Base-by-base conservation (phyloP, 2,113 vertebrate genomes). In the Petaurus breviceps region DNA sequence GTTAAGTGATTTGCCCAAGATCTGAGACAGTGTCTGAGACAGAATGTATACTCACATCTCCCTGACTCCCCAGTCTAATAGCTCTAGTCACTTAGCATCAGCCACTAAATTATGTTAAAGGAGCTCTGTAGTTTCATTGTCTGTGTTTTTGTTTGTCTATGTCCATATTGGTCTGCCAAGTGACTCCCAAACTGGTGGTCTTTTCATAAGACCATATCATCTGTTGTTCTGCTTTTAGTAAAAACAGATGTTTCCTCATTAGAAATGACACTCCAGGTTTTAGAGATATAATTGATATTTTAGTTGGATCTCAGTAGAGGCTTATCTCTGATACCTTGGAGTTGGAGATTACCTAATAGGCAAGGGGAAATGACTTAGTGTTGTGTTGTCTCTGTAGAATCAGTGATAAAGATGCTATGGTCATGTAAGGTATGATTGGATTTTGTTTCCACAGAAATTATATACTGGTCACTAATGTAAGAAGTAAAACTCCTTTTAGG, bases 131-230 rank as follows among this genome's bases (percentile, higher is more conserved):
- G 10, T 77, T 77, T 31, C 37, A 77, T 68, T 68, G 19, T 68
- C 10, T 68, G 12, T 68, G 12, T 19, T 77, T 68, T 31, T 14
- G 2, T 14, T 68, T 37, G 0, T 68, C 28, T 68, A 68, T 37
- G 10, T 68, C 57, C 61, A n/a, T 4, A 77, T 77, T 77, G 14
- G 31, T 14, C 37, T n/a, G 4, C 61, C 14, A n/a, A 37, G 16
- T n/a, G 25, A 46, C 37, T 46, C 51, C 9, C 0, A 25, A 22
- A 31, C 46, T 52, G 26, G 0, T 24, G 5, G n/a, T 53, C 61
- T 43, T n/a, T 31, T 25, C 26, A 0, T 0, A 16, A 91, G 84
- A 14, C 0, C 0, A 1, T 1, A 2, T 8, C 1, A 19, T 1
- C 49, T 94, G 57, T 52, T 22, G 1, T 9, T 52, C 25, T 31